These are phyloP conservation scores for Steatornis caripensis DNA, from an alignment of 2,113 vertebrate genomes.

Conservation along the genomic window DNA sequence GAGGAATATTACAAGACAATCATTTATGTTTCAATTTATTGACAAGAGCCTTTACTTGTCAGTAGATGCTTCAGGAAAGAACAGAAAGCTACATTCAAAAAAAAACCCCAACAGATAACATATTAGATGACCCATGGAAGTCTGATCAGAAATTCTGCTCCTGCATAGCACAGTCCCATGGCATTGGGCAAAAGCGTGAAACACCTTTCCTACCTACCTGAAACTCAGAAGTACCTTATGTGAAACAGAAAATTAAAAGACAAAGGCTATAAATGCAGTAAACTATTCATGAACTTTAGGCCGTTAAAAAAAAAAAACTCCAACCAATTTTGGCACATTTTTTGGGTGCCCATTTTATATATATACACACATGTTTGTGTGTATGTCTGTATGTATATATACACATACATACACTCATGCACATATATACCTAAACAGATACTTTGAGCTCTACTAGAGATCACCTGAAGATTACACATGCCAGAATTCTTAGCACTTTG, in stretches of 20 bases:
- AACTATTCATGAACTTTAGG: background rate
- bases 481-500: background rate
- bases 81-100: background rate
- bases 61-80: background rate
- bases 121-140: background rate
- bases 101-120: background rate
- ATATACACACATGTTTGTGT: background rate
- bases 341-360: background rate
- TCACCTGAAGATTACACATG: background rate
- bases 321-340: background rate
- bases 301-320: background rate
- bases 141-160: background rate
- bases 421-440: background rate
- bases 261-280: background rate
- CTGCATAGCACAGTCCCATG: background rate
- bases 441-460: background rate
- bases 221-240: background rate
- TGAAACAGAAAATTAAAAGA: background rate
- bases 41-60: background rate
- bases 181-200: background rate
- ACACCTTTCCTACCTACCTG: background rate
- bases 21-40: background rate
- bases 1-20: background rate
- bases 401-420: too few species aligned
- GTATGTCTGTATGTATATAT: background rate